These are phyloP conservation scores for Drosophila tanythrix DNA, from an alignment of 2,888 invertebrate species.

Conservation along the genomic window DNA sequence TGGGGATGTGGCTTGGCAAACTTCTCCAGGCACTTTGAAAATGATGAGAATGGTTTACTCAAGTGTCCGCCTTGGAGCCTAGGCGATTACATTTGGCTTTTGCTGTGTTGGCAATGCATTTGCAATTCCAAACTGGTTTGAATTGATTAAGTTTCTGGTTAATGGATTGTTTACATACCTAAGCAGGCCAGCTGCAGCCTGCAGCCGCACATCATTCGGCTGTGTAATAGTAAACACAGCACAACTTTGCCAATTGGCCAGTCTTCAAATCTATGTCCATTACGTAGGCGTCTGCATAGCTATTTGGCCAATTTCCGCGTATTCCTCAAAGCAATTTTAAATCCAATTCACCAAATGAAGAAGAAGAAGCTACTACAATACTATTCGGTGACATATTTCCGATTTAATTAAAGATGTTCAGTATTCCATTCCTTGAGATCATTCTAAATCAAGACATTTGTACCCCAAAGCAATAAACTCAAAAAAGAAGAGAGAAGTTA, in stretches of 20 bases:
- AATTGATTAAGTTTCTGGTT: constrained; percentile 79
- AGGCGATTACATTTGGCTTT: constrained; percentile 46
- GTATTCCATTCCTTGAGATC: not conserved
- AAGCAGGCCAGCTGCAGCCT: constrained; percentile 44
- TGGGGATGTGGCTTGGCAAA: constrained; percentile 20
- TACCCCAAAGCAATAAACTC: constrained; percentile 9
- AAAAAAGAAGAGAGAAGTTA: constrained; percentile 31
- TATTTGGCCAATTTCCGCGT: constrained; percentile 1
- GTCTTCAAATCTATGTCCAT: constrained; percentile 28
- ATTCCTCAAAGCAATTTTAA: constrained; percentile 7
- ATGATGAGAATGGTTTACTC: constrained; percentile 48
- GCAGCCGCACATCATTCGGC: constrained; percentile 39
- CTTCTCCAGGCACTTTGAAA: constrained; percentile 58
- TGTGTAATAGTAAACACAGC: constrained; percentile 25
- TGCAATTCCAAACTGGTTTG: constrained; percentile 74
- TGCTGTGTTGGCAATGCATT: constrained; percentile 69
- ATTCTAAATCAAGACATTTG: constrained; percentile 8
- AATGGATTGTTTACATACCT: constrained; percentile 77
- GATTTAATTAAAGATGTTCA: not conserved
- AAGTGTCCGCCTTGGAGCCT: constrained; percentile 41
- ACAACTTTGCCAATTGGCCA: constrained; percentile 20
- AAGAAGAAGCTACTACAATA: not conserved
- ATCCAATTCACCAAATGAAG: not conserved
- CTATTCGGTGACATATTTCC: not conserved
- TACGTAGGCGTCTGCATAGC: constrained; percentile 21